Percentiles rank a stretch among this genome's conserved stretches.
phyloP scores from a whole-genome alignment of 2,797 vertebrate genomes.

The Phalanger gymnotis region DNA sequence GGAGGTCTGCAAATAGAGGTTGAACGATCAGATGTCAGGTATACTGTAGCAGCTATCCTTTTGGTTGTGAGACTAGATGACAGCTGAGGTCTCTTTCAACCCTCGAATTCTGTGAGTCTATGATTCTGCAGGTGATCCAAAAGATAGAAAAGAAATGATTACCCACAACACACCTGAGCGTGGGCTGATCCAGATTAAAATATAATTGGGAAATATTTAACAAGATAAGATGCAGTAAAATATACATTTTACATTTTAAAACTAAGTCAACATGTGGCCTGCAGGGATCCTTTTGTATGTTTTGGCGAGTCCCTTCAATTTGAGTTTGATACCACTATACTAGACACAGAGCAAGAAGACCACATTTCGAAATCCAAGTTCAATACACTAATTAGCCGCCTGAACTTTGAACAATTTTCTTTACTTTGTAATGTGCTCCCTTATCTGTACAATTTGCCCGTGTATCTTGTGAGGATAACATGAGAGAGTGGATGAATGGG shows the following conservation, averaged over 20 bases:
- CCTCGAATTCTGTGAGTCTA: background rate
- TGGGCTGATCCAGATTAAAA: background rate
- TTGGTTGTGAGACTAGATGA: background rate
- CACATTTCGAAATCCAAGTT: background rate
- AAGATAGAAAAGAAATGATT: background rate
- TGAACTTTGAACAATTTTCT: background rate
- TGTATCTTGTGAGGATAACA: background rate
- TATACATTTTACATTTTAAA: background rate
- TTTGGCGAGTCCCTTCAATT: background rate
- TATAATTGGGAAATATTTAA: background rate
- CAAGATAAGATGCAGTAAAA: background rate
- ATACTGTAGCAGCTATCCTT: background rate
- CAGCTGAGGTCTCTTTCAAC: background rate
- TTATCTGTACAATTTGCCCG: background rate
- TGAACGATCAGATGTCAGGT: background rate
- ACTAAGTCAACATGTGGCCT: background rate
- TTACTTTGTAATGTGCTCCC: background rate
- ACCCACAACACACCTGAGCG: background rate
- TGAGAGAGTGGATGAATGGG: background rate
- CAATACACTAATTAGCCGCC: background rate
- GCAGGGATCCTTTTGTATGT: background rate
- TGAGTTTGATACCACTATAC: background rate
- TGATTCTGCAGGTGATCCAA: background rate
- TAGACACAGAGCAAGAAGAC: background rate
- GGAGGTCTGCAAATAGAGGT: background rate